phyloP scores from a whole-genome alignment of 2,113 vertebrate genomes.

The Electrona antarctica region DNA sequence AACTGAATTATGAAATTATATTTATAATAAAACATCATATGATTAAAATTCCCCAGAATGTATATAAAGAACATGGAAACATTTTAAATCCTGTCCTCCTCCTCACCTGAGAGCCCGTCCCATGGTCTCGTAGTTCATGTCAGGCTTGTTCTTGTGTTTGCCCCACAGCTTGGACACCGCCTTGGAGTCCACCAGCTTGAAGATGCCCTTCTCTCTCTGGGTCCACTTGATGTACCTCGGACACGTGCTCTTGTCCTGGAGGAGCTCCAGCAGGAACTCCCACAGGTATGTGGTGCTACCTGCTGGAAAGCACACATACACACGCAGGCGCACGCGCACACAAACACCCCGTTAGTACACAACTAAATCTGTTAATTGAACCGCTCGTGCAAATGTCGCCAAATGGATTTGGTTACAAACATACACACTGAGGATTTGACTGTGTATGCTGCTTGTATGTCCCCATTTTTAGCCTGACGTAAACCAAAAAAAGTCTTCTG shows the following conservation, averaged over 20 bases:
- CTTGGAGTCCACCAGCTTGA: constrained; percentile 98
- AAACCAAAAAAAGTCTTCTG: no score
- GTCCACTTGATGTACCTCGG: constrained; percentile 99
- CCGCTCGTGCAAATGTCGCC: no score
- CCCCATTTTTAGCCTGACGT: no score
- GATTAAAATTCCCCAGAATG: background rate
- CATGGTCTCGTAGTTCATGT: constrained; percentile 99
- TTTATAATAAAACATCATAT: no score
- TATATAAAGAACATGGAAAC: background rate
- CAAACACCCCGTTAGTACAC: no score
- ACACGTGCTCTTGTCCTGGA: constrained; percentile 99
- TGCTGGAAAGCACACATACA: constrained; percentile 50
- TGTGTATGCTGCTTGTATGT: no score
- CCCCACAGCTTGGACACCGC: constrained; percentile 98
- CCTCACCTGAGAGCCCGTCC: constrained; percentile 92
- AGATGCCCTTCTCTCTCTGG: constrained; percentile 97
- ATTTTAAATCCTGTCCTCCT: background rate
- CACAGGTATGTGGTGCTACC: constrained; percentile 96
- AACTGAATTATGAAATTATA: no score
- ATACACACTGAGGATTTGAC: no score
- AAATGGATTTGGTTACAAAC: no score
- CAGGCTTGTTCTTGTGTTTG: constrained; percentile 98
- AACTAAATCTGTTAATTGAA: no score
- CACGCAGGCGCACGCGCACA: background rate
- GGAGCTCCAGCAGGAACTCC: constrained; percentile 97